Conservation (phyloP, 2,888 invertebrate species). For the Scelioninae gen. 1 region DNA sequence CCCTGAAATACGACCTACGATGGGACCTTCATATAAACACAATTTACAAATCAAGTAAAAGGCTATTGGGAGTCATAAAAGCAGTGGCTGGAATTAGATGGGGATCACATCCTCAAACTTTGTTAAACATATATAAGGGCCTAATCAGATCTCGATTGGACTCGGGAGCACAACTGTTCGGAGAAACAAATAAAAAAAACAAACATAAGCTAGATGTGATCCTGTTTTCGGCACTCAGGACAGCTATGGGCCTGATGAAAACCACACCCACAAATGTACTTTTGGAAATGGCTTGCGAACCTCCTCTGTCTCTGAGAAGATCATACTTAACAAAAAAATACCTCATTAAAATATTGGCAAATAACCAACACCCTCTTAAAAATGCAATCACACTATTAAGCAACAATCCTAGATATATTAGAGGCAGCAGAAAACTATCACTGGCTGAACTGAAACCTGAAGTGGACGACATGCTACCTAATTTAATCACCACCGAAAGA, state of each 20-base stretch:
- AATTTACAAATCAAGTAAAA: too few relatives aligned
- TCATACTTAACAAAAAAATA: not conserved
- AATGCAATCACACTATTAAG: too few relatives aligned
- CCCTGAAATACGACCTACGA: too few relatives aligned
- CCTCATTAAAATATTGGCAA: too few relatives aligned
- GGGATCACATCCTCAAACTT: slow-evolving; percentile 1
- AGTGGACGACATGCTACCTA: too few relatives aligned
- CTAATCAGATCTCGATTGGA: slow-evolving; percentile 4
- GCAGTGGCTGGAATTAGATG: not conserved
- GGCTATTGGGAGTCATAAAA: not conserved
- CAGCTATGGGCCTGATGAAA: not conserved
- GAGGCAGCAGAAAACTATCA: too few relatives aligned
- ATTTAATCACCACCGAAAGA: too few relatives aligned
- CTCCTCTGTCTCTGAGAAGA: not conserved
- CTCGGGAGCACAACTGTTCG: not conserved
- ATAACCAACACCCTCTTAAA: too few relatives aligned
- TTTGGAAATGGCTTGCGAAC: not conserved
- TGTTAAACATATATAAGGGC: slow-evolving; percentile 8
- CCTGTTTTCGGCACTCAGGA: not conserved
- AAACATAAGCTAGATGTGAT: not conserved
- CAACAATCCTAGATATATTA: too few relatives aligned
- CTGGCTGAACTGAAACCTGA: too few relatives aligned
- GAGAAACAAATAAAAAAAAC: not conserved
- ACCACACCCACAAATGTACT: not conserved
- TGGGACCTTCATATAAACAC: too few relatives aligned